A percentile compares a stretch with the other conserved stretches of the same genome.
These are phyloP conservation scores for Paramormyrops kingsleyae DNA, from an alignment of 2,113 vertebrate genomes.

Conservation along the genomic window DNA sequence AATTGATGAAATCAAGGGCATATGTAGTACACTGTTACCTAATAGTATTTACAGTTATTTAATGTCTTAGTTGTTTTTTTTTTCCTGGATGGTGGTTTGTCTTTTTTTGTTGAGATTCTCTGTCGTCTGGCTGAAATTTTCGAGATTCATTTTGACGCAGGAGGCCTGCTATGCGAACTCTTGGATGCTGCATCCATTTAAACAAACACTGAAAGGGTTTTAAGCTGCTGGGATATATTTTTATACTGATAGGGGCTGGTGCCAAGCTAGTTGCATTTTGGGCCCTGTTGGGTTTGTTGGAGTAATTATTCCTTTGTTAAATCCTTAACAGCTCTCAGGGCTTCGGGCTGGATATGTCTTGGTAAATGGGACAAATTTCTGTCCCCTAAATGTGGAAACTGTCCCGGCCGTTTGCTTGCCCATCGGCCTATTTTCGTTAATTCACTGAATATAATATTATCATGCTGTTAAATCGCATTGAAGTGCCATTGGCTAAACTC, in stretches of 20 bases:
- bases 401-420: neutral
- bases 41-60: neutral
- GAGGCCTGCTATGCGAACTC: neutral
- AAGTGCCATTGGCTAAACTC: slow-evolving; percentile 5
- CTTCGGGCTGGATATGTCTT: neutral
- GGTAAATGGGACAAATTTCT: slow-evolving; percentile 15
- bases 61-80: neutral
- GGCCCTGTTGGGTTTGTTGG: neutral
- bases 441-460: neutral
- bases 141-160: neutral
- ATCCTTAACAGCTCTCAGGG: neutral
- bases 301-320: neutral
- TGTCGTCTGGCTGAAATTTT: neutral
- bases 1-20: neutral
- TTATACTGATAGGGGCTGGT: neutral
- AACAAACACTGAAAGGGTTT: neutral
- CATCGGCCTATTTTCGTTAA: slow-evolving; percentile 7
- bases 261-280: slow-evolving; percentile 13
- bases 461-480: slow-evolving; percentile 10
- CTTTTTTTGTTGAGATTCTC: neutral
- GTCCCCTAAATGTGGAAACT: slow-evolving; percentile 1
- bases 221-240: slow-evolving; percentile 10
- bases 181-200: neutral
- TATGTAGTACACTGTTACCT: neutral
- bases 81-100: neutral